Conservation (phyloP, 2,113 vertebrate species). For the Regulus satrapa region DNA sequence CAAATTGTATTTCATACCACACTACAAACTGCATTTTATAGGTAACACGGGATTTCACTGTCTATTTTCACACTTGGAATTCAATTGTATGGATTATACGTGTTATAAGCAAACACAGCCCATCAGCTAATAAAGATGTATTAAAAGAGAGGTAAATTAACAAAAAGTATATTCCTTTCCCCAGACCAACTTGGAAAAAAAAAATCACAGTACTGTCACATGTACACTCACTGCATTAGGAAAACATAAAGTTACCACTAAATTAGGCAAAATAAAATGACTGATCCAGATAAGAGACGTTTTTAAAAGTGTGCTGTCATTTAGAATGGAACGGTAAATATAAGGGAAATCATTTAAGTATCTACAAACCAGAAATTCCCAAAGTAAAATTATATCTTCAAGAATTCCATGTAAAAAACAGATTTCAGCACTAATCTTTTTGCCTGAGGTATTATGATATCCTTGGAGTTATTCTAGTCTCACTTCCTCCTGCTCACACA, state of each 20-base stretch:
- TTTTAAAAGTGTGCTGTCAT: neutral
- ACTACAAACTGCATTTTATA: neutral
- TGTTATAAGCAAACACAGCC: neutral
- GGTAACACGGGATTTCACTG: neutral
- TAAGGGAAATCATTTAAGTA: neutral
- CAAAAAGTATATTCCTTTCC: neutral
- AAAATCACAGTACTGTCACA: neutral
- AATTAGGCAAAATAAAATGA: neutral
- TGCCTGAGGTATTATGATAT: neutral
- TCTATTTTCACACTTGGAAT: neutral
- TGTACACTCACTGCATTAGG: neutral
- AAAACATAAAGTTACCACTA: neutral
- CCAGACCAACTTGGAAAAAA: neutral
- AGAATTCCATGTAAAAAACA: neutral
- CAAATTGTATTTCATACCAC: neutral
- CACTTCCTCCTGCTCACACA: neutral
- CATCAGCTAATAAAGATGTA: accelerated
- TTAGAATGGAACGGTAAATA: neutral
- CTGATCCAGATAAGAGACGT: neutral
- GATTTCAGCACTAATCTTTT: neutral
- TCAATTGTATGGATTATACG: neutral
- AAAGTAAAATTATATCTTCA: neutral
- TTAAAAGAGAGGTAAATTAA: neutral
- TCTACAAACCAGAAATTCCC: neutral
- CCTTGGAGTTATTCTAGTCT: neutral